Evolutionary conservation across 1,140 invertebrate genomes (phyloP).

Genomic region (Zophobas morio): DNA sequence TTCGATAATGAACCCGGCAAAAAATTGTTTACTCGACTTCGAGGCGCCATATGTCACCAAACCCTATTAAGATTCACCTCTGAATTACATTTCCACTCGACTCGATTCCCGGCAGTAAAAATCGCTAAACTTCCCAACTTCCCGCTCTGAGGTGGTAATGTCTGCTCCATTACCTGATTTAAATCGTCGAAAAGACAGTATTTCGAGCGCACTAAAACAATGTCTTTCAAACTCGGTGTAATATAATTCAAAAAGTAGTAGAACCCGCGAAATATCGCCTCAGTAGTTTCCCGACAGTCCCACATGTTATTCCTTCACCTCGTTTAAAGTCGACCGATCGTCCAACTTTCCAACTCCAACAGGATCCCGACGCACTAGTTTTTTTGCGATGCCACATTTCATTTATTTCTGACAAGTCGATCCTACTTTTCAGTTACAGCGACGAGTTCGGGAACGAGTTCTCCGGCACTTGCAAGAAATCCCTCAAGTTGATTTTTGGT

Average conservation of each 20-base stretch:
- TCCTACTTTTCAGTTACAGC: background rate
- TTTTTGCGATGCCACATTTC: too few species aligned
- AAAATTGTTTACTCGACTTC: too few species aligned
- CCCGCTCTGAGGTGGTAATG: constrained; percentile 17
- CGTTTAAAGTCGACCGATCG: background rate
- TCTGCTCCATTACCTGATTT: constrained; percentile 32
- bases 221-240: constrained; percentile 14
- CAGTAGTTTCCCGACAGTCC: background rate
- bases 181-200: constrained; percentile 17
- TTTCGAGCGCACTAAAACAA: constrained; percentile 24
- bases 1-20: too few species aligned
- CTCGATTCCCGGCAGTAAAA: constrained; percentile 1
- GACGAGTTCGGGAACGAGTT: background rate
- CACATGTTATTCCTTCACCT: constrained; percentile 23
- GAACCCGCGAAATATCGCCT: background rate
- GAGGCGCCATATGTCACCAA: too few species aligned
- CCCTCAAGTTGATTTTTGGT: constrained; percentile 21
- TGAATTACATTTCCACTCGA: background rate
- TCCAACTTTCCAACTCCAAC: background rate
- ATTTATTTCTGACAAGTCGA: background rate
- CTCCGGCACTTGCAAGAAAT: constrained; percentile 5
- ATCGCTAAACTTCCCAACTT: constrained; percentile 8
- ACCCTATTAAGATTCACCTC: background rate
- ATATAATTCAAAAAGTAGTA: constrained; percentile 28
- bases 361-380: background rate